Percentiles rank a stretch among this genome's conserved stretches.
phyloP scores from a whole-genome alignment of 2,113 vertebrate genomes.

The Protobothrops flavoviridis region DNA sequence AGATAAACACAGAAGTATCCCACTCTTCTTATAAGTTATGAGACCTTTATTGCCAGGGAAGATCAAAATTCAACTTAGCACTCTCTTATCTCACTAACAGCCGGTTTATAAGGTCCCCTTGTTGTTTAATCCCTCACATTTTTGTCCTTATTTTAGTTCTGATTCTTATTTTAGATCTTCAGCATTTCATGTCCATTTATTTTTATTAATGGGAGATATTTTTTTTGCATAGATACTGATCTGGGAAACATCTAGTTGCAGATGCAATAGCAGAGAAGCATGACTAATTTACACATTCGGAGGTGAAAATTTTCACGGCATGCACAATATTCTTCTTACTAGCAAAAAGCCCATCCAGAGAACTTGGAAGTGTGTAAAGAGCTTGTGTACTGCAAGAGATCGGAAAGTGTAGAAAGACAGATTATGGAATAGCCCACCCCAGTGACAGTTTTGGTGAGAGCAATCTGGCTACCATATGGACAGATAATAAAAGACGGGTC shows the following conservation, averaged over 20 bases:
- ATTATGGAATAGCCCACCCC: neutral
- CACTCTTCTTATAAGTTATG: neutral
- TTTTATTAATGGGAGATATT: neutral
- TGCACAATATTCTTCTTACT: neutral
- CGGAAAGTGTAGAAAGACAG: neutral
- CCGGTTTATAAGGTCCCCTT: neutral
- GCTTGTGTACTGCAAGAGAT: neutral
- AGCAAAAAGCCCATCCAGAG: neutral
- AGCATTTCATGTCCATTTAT: neutral
- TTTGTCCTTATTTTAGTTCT: neutral
- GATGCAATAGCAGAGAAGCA: neutral
- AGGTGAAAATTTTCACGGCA: neutral
- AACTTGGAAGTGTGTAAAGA: neutral
- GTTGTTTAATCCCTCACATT: neutral
- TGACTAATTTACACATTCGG: neutral
- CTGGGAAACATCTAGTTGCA: neutral
- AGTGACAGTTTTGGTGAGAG: neutral
- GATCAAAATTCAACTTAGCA: neutral
- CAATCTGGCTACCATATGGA: neutral
- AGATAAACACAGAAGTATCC: neutral
- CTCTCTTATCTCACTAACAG: too few relatives aligned
- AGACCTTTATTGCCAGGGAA: neutral
- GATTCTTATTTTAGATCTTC: neutral
- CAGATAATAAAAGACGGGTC: neutral
- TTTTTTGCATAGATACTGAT: neutral